These are phyloP conservation scores for Aurelia coerulea DNA, from an alignment of 30 jellyfish, hydroid and myxozoan genomes.

Conservation along the genomic window DNA sequence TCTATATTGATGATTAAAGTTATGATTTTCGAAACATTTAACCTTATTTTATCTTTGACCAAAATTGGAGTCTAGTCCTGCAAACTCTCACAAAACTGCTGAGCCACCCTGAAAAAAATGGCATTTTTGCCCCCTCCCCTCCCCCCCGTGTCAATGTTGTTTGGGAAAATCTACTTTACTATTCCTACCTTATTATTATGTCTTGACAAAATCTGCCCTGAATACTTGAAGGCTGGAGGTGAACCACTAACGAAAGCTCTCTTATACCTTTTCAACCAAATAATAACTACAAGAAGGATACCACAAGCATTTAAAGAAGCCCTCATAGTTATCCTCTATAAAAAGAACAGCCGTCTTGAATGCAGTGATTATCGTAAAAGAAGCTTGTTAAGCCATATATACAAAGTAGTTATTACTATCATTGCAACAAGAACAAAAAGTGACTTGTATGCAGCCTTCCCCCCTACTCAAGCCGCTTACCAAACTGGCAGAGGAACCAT, in stretches of 20 bases:
- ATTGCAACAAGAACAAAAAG: not conserved
- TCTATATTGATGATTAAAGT: no score
- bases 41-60: no score
- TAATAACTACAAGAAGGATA: constrained; percentile 7
- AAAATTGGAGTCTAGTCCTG: no score
- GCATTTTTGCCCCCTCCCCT: no score
- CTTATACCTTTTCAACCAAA: constrained; percentile 22
- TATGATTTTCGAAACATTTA: no score
- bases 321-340: not conserved
- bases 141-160: no score
- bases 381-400: not conserved
- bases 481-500: constrained; percentile 15
- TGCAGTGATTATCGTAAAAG: not conserved
- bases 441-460: constrained; percentile 1
- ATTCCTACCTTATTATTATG: no score
- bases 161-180: no score
- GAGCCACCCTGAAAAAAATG: no score
- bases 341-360: constrained; percentile 13
- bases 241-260: constrained; percentile 39
- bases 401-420: not conserved
- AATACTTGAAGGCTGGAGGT: constrained; percentile 24
- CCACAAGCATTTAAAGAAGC: constrained; percentile 20
- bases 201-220: not conserved
- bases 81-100: no score
- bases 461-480: constrained; percentile 2